Base-by-base conservation (phyloP, 2,113 vertebrate genomes). In the Azemiops feae region DNA sequence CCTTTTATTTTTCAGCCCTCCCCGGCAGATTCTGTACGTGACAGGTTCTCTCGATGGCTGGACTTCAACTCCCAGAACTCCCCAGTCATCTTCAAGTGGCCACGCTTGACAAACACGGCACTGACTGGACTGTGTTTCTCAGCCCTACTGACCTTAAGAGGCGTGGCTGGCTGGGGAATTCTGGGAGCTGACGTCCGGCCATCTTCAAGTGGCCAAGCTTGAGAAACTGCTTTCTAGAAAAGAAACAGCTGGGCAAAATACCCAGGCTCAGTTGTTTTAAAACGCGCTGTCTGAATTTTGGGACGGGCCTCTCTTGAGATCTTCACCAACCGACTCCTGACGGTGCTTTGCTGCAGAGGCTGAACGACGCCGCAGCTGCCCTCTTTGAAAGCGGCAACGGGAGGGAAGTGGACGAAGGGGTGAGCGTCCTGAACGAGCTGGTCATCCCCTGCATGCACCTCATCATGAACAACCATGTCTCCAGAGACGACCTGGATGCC, bases 361-460 rank as follows among this genome's bases (percentile, higher is more conserved):
- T 99, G 94, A 99, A 99, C 1, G 98, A 99, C 60, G 97, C 94
- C n/a, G 99, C 98, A 0, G 98, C 98, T 0, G 96, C 92, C 14
- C 97, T 99, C 89, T 99, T 99, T 23, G 97, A 98, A 92, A 98
- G 98, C n/a, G 96, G 97, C 0, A 98, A 98, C 8, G 98, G 98
- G 89, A 96, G 95, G 54, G 97, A 96, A 0, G 98, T 99, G 93
- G 97, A 98, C 3, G 98, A 99, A 92, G 98, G 98, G 9, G 91
- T 99, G 16, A 92, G 94, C 94, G 97, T 99, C 95, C 98, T 99
- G 98, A 99, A 99, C 0, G 99, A 99, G 47, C 94, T 97, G 64
- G 98, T 99, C 96, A 99, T 99, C 96, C 99, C 99, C 57, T 99
- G 99, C 94, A 98, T 99, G 97, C 99, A 99, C 95, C 98, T 99